These are phyloP conservation scores for Vespertilio murinus DNA, from an alignment of 2,797 vertebrate species.

Conservation along the genomic window DNA sequence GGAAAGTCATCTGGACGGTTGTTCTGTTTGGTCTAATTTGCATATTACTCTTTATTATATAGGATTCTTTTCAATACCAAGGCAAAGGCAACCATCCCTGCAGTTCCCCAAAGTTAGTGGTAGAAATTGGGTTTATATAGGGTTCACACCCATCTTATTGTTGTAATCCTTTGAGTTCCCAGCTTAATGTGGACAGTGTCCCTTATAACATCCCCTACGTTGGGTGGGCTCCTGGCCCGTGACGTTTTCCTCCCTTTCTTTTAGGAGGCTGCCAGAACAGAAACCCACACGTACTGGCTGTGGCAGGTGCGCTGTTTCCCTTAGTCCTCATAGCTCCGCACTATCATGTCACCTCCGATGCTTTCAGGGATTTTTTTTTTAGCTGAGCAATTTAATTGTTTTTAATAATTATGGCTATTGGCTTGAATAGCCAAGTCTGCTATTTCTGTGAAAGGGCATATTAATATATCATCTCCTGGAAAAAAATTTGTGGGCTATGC, in stretches of 20 bases:
- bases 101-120: background rate
- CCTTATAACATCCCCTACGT: background rate
- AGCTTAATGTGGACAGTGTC: background rate
- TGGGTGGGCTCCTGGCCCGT: background rate
- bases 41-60: too few relatives aligned
- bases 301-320: background rate
- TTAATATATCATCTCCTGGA: background rate
- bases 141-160: background rate
- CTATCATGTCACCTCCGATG: background rate
- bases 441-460: constrained; percentile 17
- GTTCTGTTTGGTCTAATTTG: too few relatives aligned
- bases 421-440: background rate
- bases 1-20: too few relatives aligned
- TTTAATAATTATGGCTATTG: background rate
- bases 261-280: background rate
- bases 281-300: background rate
- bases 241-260: background rate
- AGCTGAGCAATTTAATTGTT: background rate
- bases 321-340: background rate
- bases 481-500: background rate
- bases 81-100: background rate
- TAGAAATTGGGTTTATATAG: background rate
- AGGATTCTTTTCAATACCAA: background rate
- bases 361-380: background rate
- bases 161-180: background rate